Evolutionary conservation across 2,888 invertebrate species (phyloP), one percentile per base, ranked within the genome.

Genomic region (Argyresthia albistria): DNA sequence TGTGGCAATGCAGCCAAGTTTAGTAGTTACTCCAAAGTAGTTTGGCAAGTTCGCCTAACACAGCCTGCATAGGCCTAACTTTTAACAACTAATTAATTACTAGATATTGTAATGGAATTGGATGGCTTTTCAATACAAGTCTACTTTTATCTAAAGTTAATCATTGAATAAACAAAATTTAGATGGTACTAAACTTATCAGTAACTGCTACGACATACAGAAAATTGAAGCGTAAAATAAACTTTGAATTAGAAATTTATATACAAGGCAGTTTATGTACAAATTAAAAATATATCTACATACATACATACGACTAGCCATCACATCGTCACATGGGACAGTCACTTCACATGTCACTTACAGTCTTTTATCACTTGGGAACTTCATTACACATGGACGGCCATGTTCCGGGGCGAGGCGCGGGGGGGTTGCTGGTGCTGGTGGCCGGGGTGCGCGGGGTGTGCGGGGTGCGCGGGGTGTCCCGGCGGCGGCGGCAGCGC

Each of bases 371-470:
- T 58, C 57, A 62, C 58, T 62, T 50, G 54, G 65, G 37, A 52
- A 51, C 35, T 36, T 62, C 69, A 72, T 88, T 84, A 93, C 76
- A 94, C 94, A 84, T 94, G 94, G 76, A 94, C 94, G 76, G 94
- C 93, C 69, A 93, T 92, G 52, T 92, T 92, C 62, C 93, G 89
- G 47, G 91, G 88, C 47, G 91, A 88, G 60, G 89, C 88, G 55
- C 89, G 86, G 52, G 89, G 88, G 62, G 88, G 89, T 65, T 88
- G 83, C 75, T 81, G 84, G 56, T 84, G 86, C 25, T 25, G 25
- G 25, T n/a, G n/a, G 55, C 73, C 70, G 12, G 68, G 64, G 60
- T 82, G 84, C 14, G 80, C 72, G 16, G 86, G 88, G 73, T 81
- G 89, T 64, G 86, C 88, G 46, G 89, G 89, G 57, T 83, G 65